phyloP scores from a whole-genome alignment of 2,113 vertebrate genomes.

The Tor tambroides region DNA sequence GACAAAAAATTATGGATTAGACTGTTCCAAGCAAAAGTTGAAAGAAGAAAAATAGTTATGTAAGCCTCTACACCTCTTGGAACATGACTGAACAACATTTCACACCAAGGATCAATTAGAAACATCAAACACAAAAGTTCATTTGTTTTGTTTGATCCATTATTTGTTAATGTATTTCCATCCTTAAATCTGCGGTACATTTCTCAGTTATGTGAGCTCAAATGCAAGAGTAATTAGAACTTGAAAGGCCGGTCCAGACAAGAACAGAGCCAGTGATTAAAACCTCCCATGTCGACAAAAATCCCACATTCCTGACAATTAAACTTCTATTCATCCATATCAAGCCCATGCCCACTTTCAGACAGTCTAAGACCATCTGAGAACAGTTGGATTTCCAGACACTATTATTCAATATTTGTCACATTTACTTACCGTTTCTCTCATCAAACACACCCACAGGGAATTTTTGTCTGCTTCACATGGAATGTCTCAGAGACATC shows the following conservation, averaged over 20 bases:
- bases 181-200: too few species aligned
- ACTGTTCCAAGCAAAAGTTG: neutral
- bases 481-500: neutral
- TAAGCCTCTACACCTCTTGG: neutral
- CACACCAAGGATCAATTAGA: neutral
- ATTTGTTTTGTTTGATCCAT: slow-evolving; percentile 10
- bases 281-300: neutral
- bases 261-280: slow-evolving; percentile 6
- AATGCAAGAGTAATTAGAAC: neutral
- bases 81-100: slow-evolving; percentile 11
- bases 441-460: neutral
- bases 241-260: neutral
- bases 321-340: slow-evolving; percentile 17
- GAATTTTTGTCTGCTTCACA: neutral
- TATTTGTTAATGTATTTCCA: neutral
- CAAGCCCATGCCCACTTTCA: neutral
- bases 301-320: slow-evolving; percentile 39
- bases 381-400: neutral
- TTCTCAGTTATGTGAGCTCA: neutral
- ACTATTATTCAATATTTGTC: slow-evolving; percentile 3
- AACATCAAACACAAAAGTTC: neutral
- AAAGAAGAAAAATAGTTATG: neutral
- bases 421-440: slow-evolving; percentile 24
- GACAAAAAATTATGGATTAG: too few species aligned
- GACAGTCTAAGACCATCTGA: neutral